Evolutionary conservation across 2,888 invertebrate genomes (phyloP), one percentile per base, ranked within the genome.

Genomic region (Conistra vaccinii): DNA sequence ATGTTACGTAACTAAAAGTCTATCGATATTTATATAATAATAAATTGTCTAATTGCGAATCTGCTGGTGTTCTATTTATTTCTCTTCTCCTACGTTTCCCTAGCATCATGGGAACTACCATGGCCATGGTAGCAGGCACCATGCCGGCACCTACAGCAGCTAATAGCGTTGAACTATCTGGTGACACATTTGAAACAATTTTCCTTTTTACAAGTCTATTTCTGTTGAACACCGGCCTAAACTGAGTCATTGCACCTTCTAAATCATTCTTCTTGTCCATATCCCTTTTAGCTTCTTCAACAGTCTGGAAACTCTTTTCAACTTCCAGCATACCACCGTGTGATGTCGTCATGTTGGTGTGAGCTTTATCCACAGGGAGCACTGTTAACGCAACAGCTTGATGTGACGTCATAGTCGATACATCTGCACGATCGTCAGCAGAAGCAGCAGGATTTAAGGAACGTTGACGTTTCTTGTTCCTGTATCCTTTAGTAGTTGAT

Each of bases 81-180:
- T 93, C 93, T 83, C 95, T 90, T 88, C 93, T 93, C 82, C 93
- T 88, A n/a, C 95, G 92, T 85, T 94, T 90, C 14, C 97, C 97
- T 77, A 98, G 94, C 92, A 98, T 97, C 97, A 98, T 97, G 0
- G 98, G 98, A 55, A 98, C 97, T 84, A 98, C 96, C 97, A 98
- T 98, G 0, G 98, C 98, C 97, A 98, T 98, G 0, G 98, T 98
- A 0, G 98, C 98, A 10, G 98, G 98, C 32, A 98, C 96, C 97
- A 98, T 98, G 0, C 98, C 98, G 26, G 98, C 98, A 0, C 98
- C 98, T 0, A 98, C 97, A 1, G 98, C 98, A 12, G 98, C 98
- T 81, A 98, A 90, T 53, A 98, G 97, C 0, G 97, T 97, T 0
- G 97, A 97, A 85, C 97, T 97, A 87, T 97, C 97, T 7, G 95